Evolutionary conservation across 2,113 vertebrate species (phyloP).

Genomic region (Lepisosteus osseus): DNA sequence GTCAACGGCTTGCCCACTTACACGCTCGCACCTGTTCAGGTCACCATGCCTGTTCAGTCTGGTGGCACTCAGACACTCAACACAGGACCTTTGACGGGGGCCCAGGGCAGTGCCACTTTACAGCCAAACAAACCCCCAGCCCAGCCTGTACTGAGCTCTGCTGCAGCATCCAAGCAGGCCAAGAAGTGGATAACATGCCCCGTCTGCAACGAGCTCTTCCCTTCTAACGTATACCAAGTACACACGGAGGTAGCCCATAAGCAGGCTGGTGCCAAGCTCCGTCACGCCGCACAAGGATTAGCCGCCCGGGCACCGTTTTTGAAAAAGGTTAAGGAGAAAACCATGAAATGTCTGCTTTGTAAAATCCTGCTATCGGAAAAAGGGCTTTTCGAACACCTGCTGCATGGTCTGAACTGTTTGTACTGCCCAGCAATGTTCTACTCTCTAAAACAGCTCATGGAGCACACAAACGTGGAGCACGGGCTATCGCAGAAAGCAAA

Average conservation of each 20-base stretch:
- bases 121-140: constrained; percentile 59
- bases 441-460: constrained; percentile 76
- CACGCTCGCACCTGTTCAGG: constrained; percentile 83
- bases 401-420: constrained; percentile 87
- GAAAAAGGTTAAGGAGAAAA: constrained; percentile 86
- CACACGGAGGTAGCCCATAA: constrained; percentile 88
- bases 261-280: constrained; percentile 41
- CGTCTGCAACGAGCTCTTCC: constrained; percentile 91
- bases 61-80: constrained; percentile 49
- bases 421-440: constrained; percentile 87
- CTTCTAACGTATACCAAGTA: constrained; percentile 86
- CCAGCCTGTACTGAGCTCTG: constrained; percentile 39
- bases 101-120: constrained; percentile 58
- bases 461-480: constrained; percentile 78
- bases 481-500: constrained; percentile 75
- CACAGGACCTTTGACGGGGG: constrained; percentile 59
- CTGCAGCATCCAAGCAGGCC: constrained; percentile 64
- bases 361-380: constrained; percentile 80
- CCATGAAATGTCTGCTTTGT: constrained; percentile 81
- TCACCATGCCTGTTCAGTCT: constrained; percentile 69
- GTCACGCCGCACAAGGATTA: constrained; percentile 58
- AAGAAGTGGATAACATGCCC: constrained; percentile 96
- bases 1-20: constrained; percentile 93
- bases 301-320: constrained; percentile 82
- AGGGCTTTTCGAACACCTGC: constrained; percentile 83